These are phyloP conservation scores for Stichodactyla mertensii DNA, from an alignment of 64 coral and sea anemone genomes.

Conservation along the genomic window DNA sequence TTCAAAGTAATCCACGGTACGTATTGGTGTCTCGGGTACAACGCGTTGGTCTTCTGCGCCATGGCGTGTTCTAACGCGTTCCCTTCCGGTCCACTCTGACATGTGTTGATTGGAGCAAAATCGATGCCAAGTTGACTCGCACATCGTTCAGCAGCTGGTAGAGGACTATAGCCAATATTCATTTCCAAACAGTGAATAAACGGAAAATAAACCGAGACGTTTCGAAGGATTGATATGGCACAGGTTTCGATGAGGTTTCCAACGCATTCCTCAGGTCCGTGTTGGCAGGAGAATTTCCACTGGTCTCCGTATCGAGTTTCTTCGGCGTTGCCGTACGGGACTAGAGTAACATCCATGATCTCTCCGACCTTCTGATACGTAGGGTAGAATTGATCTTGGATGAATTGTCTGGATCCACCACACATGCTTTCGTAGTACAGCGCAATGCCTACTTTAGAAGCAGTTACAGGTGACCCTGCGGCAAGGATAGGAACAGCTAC, in stretches of 20 bases:
- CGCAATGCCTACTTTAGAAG: conserved; percentile 43
- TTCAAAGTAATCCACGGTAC: conserved; percentile 77
- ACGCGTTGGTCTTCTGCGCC: conserved; percentile 61
- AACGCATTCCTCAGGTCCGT: conserved; percentile 54
- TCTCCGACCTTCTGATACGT: conserved; percentile 53
- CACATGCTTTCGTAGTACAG: conserved; percentile 78
- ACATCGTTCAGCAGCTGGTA: conserved; percentile 22
- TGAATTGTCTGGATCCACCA: conserved; percentile 44
- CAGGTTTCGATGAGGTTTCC: conserved; percentile 82
- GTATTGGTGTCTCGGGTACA: conserved; percentile 48
- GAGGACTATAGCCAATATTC: conserved; percentile 5
- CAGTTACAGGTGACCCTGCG: not conserved
- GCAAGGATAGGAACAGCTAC: not conserved
- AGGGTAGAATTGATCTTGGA: conserved; percentile 57
- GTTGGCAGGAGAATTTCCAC: conserved; percentile 62
- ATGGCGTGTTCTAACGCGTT: conserved; percentile 69
- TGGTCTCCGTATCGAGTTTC: conserved; percentile 23
- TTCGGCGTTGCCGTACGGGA: conserved; percentile 71
- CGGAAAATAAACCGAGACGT: conserved; percentile 42
- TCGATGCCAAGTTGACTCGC: conserved; percentile 47
- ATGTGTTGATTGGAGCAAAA: conserved; percentile 54
- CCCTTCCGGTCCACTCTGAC: conserved; percentile 42
- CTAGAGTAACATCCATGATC: conserved; percentile 67
- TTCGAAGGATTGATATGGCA: conserved; percentile 47
- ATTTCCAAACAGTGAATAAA: conserved; percentile 72